These are phyloP conservation scores for Pandemis heparana DNA, from an alignment of 2,888 invertebrate genomes.

Conservation along the genomic window DNA sequence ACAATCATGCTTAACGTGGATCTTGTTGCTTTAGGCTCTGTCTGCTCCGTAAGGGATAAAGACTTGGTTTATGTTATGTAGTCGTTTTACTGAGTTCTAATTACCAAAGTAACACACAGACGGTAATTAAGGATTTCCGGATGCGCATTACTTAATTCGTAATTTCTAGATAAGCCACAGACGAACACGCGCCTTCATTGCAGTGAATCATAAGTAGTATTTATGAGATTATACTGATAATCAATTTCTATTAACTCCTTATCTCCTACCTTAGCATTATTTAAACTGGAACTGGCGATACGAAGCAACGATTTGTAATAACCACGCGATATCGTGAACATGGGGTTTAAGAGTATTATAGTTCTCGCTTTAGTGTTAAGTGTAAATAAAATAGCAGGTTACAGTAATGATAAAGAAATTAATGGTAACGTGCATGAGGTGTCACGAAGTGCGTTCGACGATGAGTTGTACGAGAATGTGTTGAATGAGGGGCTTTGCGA, in stretches of 20 bases:
- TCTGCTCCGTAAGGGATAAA: no score
- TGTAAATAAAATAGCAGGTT: neutral
- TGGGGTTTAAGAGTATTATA: neutral
- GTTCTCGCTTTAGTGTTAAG: neutral
- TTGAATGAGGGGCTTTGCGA: conserved; percentile 40
- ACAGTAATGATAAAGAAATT: neutral
- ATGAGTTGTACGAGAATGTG: conserved; percentile 42
- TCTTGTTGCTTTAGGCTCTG: no score
- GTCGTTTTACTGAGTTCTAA: no score
- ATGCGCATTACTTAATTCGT: neutral
- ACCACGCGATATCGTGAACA: neutral
- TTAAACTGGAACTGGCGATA: neutral
- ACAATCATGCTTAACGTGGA: no score
- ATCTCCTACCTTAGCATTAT: neutral
- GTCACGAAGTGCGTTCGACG: conserved; percentile 43
- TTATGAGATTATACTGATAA: neutral
- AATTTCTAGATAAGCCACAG: neutral
- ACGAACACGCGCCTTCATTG: neutral
- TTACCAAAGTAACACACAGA: neutral
- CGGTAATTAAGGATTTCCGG: conserved; percentile 4
- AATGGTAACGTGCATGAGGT: neutral
- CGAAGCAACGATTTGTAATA: neutral
- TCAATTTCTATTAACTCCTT: conserved; percentile 9
- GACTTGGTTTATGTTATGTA: no score
- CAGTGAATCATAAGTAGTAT: neutral